Conservation (phyloP, 1,140 invertebrate genomes). For the Melipona quadrifasciata region DNA sequence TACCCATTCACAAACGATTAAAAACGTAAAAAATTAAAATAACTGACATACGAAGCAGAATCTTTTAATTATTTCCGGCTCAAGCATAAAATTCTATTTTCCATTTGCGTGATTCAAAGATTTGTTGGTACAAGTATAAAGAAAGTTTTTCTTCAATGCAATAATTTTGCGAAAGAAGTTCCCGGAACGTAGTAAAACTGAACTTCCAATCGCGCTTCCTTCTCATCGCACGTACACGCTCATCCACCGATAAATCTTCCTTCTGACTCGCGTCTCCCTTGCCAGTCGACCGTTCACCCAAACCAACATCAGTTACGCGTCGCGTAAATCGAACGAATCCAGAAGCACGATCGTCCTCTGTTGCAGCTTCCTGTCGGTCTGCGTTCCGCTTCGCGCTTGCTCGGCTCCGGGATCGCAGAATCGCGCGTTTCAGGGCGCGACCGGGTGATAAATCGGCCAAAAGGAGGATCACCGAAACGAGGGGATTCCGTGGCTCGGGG, state of each 20-base stretch:
- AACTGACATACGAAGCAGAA: not conserved
- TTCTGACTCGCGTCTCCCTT: not conserved
- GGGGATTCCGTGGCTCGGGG: slow-evolving; percentile 29
- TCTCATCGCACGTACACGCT: too few relatives aligned
- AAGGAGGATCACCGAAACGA: slow-evolving; percentile 4
- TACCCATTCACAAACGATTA: too few relatives aligned
- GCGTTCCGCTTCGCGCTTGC: not conserved
- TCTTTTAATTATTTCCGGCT: too few relatives aligned
- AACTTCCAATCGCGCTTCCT: too few relatives aligned
- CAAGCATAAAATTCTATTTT: too few relatives aligned
- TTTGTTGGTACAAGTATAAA: too few relatives aligned
- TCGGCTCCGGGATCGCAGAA: not conserved
- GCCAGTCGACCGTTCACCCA: not conserved
- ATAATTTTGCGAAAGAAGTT: too few relatives aligned
- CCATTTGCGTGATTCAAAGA: too few relatives aligned
- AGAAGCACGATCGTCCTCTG: not conserved
- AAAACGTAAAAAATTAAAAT: too few relatives aligned
- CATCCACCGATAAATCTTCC: not conserved
- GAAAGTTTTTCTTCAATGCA: too few relatives aligned
- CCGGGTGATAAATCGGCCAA: slow-evolving; percentile 20
- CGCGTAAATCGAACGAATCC: not conserved
- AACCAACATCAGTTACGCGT: not conserved
- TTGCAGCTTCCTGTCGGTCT: not conserved
- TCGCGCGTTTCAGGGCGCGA: not conserved
- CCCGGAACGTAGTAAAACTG: too few relatives aligned